These are phyloP conservation scores for Phenganax stokvisi DNA, from an alignment of 92 coral and sea anemone species.

Conservation along the genomic window DNA sequence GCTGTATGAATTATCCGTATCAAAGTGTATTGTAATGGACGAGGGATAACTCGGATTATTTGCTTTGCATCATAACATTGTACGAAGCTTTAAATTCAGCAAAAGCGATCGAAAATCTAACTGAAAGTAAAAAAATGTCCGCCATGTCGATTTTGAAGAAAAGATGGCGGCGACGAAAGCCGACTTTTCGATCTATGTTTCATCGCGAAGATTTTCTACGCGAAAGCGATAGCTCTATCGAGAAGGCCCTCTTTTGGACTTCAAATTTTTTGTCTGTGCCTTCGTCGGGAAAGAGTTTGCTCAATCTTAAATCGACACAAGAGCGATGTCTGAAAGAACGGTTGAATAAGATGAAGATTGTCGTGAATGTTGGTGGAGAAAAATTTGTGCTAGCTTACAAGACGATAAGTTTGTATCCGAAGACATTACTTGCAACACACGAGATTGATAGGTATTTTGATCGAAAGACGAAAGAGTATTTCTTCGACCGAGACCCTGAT, in stretches of 20 bases:
- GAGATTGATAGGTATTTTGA: constrained; percentile 66
- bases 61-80: background rate
- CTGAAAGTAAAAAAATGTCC: background rate
- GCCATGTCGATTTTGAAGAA: constrained; percentile 33
- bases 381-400: constrained; percentile 27
- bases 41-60: no score
- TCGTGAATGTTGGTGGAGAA: constrained; percentile 31
- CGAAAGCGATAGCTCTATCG: constrained; percentile 35
- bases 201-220: constrained; percentile 20
- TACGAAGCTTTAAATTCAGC: background rate
- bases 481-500: constrained; percentile 73
- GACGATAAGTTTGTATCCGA: constrained; percentile 48
- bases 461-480: constrained; percentile 50
- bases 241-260: constrained; percentile 34
- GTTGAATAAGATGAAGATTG: constrained; percentile 15
- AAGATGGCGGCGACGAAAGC: background rate
- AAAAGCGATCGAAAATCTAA: background rate
- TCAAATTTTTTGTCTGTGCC: constrained; percentile 36
- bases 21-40: no score
- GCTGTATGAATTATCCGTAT: no score
- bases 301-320: constrained; percentile 18
- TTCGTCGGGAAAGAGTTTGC: constrained; percentile 31
- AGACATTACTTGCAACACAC: constrained; percentile 61
- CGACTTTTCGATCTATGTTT: constrained; percentile 4
- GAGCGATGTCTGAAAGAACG: constrained; percentile 6